phyloP scores from a whole-genome alignment of 2,797 vertebrate species.

The Euthynnus affinis region DNA sequence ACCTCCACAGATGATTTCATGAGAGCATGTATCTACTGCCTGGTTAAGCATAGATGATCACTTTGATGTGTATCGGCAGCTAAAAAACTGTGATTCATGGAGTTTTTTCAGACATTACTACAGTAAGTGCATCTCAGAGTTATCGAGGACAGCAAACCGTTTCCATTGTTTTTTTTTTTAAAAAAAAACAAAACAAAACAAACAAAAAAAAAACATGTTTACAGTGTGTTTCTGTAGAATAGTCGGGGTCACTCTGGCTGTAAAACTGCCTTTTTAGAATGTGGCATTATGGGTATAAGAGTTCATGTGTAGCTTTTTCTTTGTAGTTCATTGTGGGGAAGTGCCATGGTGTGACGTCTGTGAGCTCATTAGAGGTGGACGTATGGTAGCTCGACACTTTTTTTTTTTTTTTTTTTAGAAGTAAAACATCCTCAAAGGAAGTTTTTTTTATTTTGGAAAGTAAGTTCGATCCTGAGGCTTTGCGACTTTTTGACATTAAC shows the following conservation, averaged over 20 bases:
- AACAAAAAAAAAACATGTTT: slow-evolving; percentile 37
- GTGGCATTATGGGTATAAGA: slow-evolving; percentile 24
- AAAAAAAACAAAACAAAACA: too few relatives aligned
- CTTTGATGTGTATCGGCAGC: slow-evolving; percentile 43
- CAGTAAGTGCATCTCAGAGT: neutral
- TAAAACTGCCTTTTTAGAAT: slow-evolving; percentile 15
- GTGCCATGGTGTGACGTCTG: neutral
- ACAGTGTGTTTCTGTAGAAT: slow-evolving; percentile 30
- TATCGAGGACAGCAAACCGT: neutral
- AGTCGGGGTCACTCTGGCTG: neutral
- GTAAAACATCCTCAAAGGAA: neutral
- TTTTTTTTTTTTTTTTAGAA: too few relatives aligned
- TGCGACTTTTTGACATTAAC: neutral
- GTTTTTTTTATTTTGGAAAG: neutral
- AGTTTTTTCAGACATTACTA: neutral
- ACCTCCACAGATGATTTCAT: neutral
- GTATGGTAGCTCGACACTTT: neutral
- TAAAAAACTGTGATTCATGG: slow-evolving; percentile 1
- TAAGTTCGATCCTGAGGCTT: neutral
- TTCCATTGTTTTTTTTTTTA: slow-evolving; percentile 2
- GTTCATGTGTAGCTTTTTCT: slow-evolving; percentile 8
- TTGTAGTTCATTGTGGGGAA: neutral
- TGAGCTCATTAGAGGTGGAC: neutral
- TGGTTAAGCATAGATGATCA: neutral
- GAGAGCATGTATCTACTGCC: slow-evolving; percentile 14